These are phyloP conservation scores for Brachyistius frenatus DNA, from an alignment of 2,113 vertebrate species.

Conservation along the genomic window DNA sequence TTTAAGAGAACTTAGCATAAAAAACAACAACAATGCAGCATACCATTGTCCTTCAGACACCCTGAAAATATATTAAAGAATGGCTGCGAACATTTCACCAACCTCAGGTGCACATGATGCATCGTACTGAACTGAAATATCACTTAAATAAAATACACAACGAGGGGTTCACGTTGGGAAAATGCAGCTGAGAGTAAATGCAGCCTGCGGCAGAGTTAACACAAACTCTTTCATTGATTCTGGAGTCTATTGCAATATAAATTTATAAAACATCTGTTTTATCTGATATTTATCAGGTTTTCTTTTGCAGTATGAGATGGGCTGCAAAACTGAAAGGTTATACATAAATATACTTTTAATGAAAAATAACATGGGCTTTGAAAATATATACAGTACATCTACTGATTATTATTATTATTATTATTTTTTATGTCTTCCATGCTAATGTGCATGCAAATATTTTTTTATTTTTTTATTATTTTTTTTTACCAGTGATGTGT, in stretches of 20 bases:
- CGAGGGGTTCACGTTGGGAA: neutral
- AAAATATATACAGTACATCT: neutral
- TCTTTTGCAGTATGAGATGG: constrained; percentile 1
- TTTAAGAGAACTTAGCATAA: constrained; percentile 5
- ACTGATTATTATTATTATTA: no score
- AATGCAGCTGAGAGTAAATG: constrained; percentile 4
- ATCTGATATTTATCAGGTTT: constrained; percentile 8
- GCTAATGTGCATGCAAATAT: constrained; percentile 16
- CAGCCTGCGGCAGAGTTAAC: constrained; percentile 17
- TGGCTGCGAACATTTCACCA: constrained; percentile 16
- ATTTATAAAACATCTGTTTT: constrained; percentile 1
- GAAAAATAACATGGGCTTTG: rapidly evolving
- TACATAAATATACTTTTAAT: neutral
- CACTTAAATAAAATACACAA: constrained; percentile 12
- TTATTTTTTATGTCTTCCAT: neutral
- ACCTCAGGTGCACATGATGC: neutral
- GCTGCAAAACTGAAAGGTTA: neutral
- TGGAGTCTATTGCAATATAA: neutral
- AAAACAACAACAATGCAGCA: neutral
- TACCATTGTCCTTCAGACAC: constrained; percentile 13
- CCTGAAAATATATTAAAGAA: neutral
- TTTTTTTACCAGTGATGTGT: constrained; percentile 54
- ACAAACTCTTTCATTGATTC: neutral
- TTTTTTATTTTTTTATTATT: constrained; percentile 55
- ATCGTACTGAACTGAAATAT: constrained; percentile 33